Evolutionary conservation across 2,888 invertebrate genomes (phyloP).

Genomic region (Rhamphomyia laevipes): DNA sequence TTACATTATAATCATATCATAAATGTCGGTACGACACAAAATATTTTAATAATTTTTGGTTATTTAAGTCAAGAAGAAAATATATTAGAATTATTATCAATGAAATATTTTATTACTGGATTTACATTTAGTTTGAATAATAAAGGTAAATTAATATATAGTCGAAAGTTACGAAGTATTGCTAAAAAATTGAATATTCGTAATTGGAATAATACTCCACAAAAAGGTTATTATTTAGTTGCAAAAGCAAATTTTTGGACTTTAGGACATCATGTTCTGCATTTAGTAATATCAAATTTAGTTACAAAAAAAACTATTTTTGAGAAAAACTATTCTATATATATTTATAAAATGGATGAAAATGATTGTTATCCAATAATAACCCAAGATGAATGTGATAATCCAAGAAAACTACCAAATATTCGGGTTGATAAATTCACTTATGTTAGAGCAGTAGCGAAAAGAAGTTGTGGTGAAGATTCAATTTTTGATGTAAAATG

Average conservation of each 20-base stretch:
- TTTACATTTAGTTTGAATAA: too few species aligned
- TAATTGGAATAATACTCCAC: conserved; percentile 1
- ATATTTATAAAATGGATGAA: background rate
- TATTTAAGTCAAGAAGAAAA: background rate
- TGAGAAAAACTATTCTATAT: background rate
- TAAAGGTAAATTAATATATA: background rate
- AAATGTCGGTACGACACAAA: background rate
- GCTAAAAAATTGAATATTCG: conserved; percentile 1
- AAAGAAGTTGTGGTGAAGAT: conserved; percentile 6
- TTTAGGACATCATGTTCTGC: conserved; percentile 1
- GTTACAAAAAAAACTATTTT: background rate
- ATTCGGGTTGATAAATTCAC: conserved; percentile 2
- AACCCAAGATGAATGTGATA: conserved; percentile 1
- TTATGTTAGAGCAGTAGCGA: conserved; percentile 5
- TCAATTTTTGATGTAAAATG: conserved; percentile 6
- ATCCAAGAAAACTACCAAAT: conserved; percentile 1
- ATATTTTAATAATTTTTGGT: conserved; percentile 3
- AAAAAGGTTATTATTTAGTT: conserved; percentile 3
- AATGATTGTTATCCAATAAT: conserved; percentile 7
- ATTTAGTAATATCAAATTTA: conserved; percentile 2
- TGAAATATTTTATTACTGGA: too few species aligned
- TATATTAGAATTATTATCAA: too few species aligned
- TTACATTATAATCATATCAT: conserved; percentile 7
- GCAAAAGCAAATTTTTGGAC: background rate
- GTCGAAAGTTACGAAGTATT: conserved; percentile 2